A percentile compares a stretch with the other conserved stretches of the same genome.
Evolutionary conservation across 2,888 invertebrate species (phyloP).

Genomic region (Petrolisthes manimaculis): DNA sequence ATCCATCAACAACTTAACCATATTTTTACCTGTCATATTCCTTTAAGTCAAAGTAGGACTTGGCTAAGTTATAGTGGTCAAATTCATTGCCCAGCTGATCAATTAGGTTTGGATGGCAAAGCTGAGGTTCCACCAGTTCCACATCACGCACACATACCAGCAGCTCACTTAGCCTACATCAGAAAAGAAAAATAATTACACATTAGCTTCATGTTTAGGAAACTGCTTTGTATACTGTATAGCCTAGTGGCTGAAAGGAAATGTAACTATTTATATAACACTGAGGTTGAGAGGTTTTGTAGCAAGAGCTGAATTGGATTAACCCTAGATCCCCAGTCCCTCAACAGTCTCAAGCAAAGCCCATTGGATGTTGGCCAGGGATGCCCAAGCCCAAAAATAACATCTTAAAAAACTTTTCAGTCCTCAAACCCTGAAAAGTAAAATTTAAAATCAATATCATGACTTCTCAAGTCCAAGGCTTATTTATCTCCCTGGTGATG

Average conservation of each 20-base stretch:
- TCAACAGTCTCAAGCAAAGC: not conserved
- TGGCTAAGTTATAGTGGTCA: conserved; percentile 82
- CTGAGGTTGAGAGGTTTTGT: too few relatives aligned
- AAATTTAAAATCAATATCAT: too few relatives aligned
- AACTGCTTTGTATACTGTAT: not conserved
- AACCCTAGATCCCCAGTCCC: not conserved
- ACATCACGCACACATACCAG: conserved; percentile 52
- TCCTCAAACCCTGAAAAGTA: too few relatives aligned
- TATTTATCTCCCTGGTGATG: too few relatives aligned
- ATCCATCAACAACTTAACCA: not conserved
- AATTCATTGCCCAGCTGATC: conserved; percentile 73
- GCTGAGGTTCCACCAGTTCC: conserved; percentile 37
- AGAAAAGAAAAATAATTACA: not conserved
- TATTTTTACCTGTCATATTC: conserved; percentile 81
- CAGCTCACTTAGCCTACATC: conserved; percentile 52
- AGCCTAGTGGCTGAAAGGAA: not conserved
- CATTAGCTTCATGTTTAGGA: not conserved
- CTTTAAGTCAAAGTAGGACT: conserved; percentile 89
- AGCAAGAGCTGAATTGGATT: not conserved
- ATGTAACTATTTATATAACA: not conserved
- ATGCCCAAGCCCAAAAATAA: too few relatives aligned
- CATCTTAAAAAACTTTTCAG: too few relatives aligned
- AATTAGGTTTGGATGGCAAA: conserved; percentile 8
- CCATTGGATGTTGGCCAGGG: too few relatives aligned
- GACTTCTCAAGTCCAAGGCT: too few relatives aligned